Percentiles rank a stretch among this genome's conserved stretches.
phyloP scores from a whole-genome alignment of 2,888 invertebrate species.

The Eudasyphora cyanicolor region DNA sequence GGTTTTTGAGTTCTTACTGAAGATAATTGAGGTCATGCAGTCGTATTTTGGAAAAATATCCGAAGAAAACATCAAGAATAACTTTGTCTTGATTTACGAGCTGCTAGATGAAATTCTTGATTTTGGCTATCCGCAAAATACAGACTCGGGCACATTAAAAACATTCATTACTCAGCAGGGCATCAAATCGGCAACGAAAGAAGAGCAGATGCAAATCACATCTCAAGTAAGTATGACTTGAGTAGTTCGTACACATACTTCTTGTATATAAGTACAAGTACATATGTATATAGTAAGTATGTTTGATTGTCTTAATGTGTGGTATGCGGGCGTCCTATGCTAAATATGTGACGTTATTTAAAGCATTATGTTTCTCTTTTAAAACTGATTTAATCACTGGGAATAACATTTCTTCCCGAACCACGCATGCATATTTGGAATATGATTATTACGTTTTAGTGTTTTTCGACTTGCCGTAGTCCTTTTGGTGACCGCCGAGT shows the following conservation, averaged over 20 bases:
- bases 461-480: too few relatives aligned
- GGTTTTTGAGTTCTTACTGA: slow-evolving; percentile 99
- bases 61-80: slow-evolving; percentile 99
- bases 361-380: too few relatives aligned
- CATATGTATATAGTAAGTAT: not conserved
- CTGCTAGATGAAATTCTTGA: slow-evolving; percentile 99
- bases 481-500: too few relatives aligned
- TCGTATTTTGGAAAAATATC: slow-evolving; percentile 99
- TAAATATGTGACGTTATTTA: too few relatives aligned
- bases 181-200: slow-evolving; percentile 98
- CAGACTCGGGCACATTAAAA: slow-evolving; percentile 99
- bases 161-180: slow-evolving; percentile 99
- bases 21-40: slow-evolving; percentile 99
- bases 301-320: too few relatives aligned
- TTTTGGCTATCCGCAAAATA: slow-evolving; percentile 99
- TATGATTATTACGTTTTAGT: too few relatives aligned
- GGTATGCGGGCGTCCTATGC: too few relatives aligned
- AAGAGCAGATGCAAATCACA: slow-evolving; percentile 99
- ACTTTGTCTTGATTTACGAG: slow-evolving; percentile 99
- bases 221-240: slow-evolving; percentile 85
- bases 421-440: too few relatives aligned
- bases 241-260: too few relatives aligned
- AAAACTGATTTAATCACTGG: too few relatives aligned
- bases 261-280: not conserved
- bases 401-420: too few relatives aligned